Evolutionary conservation across 2,888 invertebrate genomes (phyloP), one percentile per base, ranked within the genome.

Genomic region (Stegophylla sp.): DNA sequence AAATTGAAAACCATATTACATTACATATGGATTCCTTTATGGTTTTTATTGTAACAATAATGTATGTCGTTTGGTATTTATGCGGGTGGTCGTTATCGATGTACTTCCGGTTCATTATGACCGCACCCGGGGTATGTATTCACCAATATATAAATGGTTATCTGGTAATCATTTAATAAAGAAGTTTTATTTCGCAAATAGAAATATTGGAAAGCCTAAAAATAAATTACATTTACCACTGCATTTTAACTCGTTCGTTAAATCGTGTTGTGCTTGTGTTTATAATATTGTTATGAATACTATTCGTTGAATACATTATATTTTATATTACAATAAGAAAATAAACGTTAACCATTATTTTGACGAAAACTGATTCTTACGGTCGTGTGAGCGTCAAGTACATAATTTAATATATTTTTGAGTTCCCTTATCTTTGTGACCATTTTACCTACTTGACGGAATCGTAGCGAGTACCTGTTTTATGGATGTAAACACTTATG

Each of bases 91-190:
- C 66, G 51, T 66, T 41, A 69, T 28, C 66, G 53, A 71, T 20
- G 51, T 71, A 41, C 53, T 76, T 76, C 76, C 64, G 76, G 76
- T 53, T 76, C 53, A 64, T 64, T 75, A 63, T 61, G 17, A 64
- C 64, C 63, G 13, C 20, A 17, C 28, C 0, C 67, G 48, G n/a
- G 7, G 56, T 20, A n/a, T n/a, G n/a, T n/a, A n/a, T n/a, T n/a
- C n/a, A n/a, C 23, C n/a, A 23, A 41, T n/a, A 41, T 41, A 23
- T 34, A n/a, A n/a, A 71, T 43, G 41, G 23, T 72, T 43, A 72
- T 72, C 23, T 43, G 41, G 41, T 72, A 72, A 72, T 72, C 23
- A 41, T 72, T 23, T 28, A 15, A 56, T 53, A 72, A 41, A 53
- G 9, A 41, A 41, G 7, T 56, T 56, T 56, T 56, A 23, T 56